Percentiles rank a stretch among this genome's conserved stretches.
Evolutionary conservation across 2,888 invertebrate genomes (phyloP).

Genomic region (Hyppa rectilinea): DNA sequence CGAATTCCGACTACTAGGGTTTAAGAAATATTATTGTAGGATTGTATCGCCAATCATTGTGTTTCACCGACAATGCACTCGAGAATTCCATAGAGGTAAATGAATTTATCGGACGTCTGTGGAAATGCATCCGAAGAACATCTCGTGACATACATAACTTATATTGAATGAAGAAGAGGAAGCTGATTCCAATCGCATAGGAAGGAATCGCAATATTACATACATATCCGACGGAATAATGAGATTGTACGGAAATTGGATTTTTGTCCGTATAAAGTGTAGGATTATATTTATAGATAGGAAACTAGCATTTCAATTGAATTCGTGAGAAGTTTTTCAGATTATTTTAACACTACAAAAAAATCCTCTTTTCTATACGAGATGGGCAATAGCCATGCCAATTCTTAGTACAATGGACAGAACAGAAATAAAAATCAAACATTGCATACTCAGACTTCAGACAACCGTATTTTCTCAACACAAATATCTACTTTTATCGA

Average conservation of each 20-base stretch:
- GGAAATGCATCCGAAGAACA: constrained; percentile 2
- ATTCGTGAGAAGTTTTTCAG: neutral
- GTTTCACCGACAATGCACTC: constrained; percentile 3
- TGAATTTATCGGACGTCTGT: constrained; percentile 3
- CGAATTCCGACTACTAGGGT: constrained; percentile 11
- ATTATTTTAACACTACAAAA: neutral
- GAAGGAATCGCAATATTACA: neutral
- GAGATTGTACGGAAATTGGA: constrained; percentile 13
- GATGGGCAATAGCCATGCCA: neutral
- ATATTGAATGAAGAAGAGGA: constrained; percentile 15
- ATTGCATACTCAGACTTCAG: neutral
- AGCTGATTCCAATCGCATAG: constrained; percentile 10
- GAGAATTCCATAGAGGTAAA: constrained; percentile 15
- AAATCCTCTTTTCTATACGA: neutral
- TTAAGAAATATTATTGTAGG: constrained; percentile 13
- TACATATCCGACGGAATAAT: constrained; percentile 1
- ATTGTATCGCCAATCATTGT: neutral
- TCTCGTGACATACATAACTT: constrained; percentile 12
- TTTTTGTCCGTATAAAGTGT: neutral
- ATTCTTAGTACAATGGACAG: neutral
- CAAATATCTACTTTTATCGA: constrained; percentile 24
- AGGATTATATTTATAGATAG: constrained; percentile 7
- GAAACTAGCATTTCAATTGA: neutral
- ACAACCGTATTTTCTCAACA: neutral
- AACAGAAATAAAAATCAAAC: neutral